Evolutionary conservation across 2,888 invertebrate species (phyloP), one percentile per base, ranked within the genome.

Genomic region (Calliopum simillimum): DNA sequence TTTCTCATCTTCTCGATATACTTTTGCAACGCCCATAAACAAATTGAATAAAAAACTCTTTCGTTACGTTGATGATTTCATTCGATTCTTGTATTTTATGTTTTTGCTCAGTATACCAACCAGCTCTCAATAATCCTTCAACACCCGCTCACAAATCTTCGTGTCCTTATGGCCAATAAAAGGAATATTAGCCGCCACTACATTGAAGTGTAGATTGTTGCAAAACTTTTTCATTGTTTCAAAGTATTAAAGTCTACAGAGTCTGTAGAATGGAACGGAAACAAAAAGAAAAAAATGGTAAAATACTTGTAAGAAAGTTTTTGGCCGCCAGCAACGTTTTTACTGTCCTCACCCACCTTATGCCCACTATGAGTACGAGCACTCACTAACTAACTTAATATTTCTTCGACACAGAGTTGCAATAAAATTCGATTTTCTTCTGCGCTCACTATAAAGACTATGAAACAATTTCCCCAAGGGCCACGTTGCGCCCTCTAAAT

Each of bases 191-290:
- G 41, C 56, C n/a, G 56, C 33, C n/a, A 41, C 33, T 41, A 58
- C n/a, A 58, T 58, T 58, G 16, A 58, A 58, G 33, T 58, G 56
- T 41, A 6, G 56, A 33, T 25, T 25, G 56, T 23, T 33, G 41
- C 41, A 33, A 25, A 58, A 33, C 25, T 58, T 58, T 33, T 58
- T 14, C 41, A 11, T 58, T 41, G 56, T 58, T 58, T 58, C 56
- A 58, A 58, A n/a, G 41, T 16, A 58, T 58, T 58, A 16, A 58
- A 58, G 23, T 58, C 33, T 13, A n/a, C 5, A 58, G 25, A 33
- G 8, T 33, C 33, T 33, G n/a, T 11, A n/a, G 56, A 41, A 33
- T 58, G 41, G 8, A 16, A 21, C 56, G 33, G n/a, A n/a, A n/a
- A n/a, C n/a, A 5, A 25, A 33, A 16, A 33, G 14, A 12, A 53